A percentile compares a stretch with the other conserved stretches of the same genome.
Conservation (phyloP, 2,797 vertebrate genomes). For the Myotis vivesi region DNA sequence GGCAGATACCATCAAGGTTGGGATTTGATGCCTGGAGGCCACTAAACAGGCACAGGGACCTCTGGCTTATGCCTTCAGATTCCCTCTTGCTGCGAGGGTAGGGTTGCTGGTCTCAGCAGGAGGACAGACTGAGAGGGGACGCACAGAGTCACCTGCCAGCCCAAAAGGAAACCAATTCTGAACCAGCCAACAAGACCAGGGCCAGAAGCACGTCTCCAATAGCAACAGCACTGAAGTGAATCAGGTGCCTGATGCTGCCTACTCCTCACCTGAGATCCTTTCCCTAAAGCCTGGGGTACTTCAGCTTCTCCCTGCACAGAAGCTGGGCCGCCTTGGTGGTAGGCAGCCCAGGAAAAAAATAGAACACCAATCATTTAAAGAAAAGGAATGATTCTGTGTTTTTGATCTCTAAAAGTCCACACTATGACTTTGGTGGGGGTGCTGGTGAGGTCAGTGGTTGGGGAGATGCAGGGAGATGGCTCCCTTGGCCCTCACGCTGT, state of each 20-base stretch:
- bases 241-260: rapidly evolving
- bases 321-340: neutral
- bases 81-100: neutral
- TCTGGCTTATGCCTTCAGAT: neutral
- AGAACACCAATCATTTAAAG: neutral
- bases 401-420: neutral
- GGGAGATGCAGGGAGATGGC: neutral
- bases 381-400: neutral
- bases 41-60: neutral
- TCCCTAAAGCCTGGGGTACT: neutral
- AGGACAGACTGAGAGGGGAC: neutral
- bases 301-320: neutral
- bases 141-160: neutral
- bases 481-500: neutral
- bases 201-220: neutral
- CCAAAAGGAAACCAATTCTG: neutral
- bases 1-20: neutral
- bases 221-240: neutral
- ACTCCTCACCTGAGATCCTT: neutral
- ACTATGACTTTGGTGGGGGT: neutral
- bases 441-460: neutral
- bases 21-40: neutral
- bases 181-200: too few relatives aligned
- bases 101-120: neutral
- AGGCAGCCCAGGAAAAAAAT: neutral